A percentile compares a stretch with the other conserved stretches of the same genome.
Conservation (phyloP, 1,140 invertebrate species). For the Orchesella cincta region DNA sequence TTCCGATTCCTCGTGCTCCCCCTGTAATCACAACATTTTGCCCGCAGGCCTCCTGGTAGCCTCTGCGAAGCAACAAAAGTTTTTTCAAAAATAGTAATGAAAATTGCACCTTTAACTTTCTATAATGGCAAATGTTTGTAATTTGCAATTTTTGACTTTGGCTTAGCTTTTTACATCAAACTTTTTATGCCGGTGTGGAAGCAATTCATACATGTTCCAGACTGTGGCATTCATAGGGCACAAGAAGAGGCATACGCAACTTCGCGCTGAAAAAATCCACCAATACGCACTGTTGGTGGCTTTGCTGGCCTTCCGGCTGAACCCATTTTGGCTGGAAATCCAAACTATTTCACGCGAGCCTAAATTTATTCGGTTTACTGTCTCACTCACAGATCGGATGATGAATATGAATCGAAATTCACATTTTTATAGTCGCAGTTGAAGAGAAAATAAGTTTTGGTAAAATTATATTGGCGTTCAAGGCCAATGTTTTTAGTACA, state of each 20-base stretch:
- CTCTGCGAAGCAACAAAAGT: neutral
- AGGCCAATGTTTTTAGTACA: too few species aligned
- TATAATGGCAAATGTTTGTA: neutral
- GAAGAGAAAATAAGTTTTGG: too few species aligned
- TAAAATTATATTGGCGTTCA: too few species aligned
- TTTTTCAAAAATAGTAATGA: too few species aligned
- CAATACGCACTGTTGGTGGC: slow-evolving; percentile 13
- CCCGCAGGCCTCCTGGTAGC: neutral
- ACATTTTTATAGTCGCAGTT: too few species aligned
- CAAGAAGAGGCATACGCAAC: slow-evolving; percentile 27
- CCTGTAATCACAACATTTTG: slow-evolving; percentile 7
- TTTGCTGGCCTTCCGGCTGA: neutral
- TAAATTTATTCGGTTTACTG: too few species aligned
- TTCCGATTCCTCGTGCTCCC: slow-evolving; percentile 18
- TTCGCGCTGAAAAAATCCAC: slow-evolving; percentile 11
- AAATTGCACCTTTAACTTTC: neutral
- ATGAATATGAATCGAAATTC: too few species aligned
- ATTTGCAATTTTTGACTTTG: too few species aligned
- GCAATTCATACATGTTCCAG: slow-evolving; percentile 36
- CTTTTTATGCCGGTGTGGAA: slow-evolving; percentile 30
- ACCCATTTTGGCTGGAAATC: too few species aligned
- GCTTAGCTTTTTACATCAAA: slow-evolving; percentile 35
- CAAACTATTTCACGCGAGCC: too few species aligned
- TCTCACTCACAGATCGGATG: too few species aligned
- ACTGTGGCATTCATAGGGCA: neutral